These are phyloP conservation scores for Pagrus major DNA, from an alignment of 2,113 vertebrate species.

Conservation along the genomic window DNA sequence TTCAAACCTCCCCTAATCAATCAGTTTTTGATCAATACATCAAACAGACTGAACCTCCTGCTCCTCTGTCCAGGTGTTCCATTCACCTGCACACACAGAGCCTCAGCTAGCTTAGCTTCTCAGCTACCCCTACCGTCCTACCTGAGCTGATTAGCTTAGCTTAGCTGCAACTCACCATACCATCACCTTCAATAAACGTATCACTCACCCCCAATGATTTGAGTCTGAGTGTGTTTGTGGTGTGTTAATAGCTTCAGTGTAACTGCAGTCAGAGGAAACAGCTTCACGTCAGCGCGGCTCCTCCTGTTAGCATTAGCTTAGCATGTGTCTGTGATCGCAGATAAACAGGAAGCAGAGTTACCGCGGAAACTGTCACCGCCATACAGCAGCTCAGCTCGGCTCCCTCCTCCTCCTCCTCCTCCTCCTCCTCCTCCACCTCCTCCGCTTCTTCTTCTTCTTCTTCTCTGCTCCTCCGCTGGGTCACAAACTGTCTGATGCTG, in stretches of 20 bases:
- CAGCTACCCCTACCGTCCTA: constrained; percentile 3
- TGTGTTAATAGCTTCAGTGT: no score
- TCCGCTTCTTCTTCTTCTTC: no score
- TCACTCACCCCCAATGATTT: no score
- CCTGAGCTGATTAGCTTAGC: background rate
- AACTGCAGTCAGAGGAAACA: background rate
- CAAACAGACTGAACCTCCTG: background rate
- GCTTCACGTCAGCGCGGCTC: background rate
- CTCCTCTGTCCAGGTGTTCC: background rate
- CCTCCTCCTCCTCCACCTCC: no score
- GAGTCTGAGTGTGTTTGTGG: no score
- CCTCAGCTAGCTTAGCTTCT: background rate
- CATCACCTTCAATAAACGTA: no score
- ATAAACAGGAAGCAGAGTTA: constrained; percentile 1
- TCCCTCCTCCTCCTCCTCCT: no score
- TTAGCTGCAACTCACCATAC: no score
- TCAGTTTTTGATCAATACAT: background rate
- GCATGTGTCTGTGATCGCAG: background rate
- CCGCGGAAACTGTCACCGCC: constrained; percentile 69
- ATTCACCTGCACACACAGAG: background rate
- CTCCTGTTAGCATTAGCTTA: constrained; percentile 59
- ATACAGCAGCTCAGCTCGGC: constrained; percentile 26
- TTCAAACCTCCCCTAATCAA: no score
- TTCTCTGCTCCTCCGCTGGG: no score
- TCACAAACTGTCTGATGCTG: background rate